phyloP scores from a whole-genome alignment of 2,888 invertebrate genomes.

The Pardosa pseudoannulata region DNA sequence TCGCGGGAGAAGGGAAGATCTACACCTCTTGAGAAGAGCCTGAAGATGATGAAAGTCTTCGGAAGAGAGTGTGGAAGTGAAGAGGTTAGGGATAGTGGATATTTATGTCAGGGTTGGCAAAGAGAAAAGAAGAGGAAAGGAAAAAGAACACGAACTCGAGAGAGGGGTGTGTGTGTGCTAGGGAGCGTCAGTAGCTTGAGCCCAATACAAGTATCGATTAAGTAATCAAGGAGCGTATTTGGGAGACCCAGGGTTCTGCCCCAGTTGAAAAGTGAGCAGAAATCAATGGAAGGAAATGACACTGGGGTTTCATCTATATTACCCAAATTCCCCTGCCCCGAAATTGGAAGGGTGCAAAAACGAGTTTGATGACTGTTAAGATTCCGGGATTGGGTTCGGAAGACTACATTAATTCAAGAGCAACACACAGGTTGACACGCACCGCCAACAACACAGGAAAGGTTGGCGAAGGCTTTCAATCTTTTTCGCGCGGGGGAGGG shows the following conservation, averaged over 20 bases:
- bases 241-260: slow-evolving; percentile 57
- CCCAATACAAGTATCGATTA: slow-evolving; percentile 70
- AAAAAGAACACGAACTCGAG: slow-evolving; percentile 62
- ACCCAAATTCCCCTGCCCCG: slow-evolving; percentile 65
- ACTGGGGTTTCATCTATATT: slow-evolving; percentile 73
- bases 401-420: slow-evolving; percentile 71
- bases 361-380: slow-evolving; percentile 70
- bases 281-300: slow-evolving; percentile 73
- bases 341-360: slow-evolving; percentile 70
- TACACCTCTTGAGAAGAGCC: neutral
- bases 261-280: slow-evolving; percentile 73
- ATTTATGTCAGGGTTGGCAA: slow-evolving; percentile 55
- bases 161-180: neutral
- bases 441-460: slow-evolving; percentile 34
- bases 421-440: slow-evolving; percentile 63
- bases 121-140: slow-evolving; percentile 34
- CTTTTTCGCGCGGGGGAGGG: slow-evolving; percentile 19
- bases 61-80: slow-evolving; percentile 32
- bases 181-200: neutral
- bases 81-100: slow-evolving; percentile 57
- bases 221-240: slow-evolving; percentile 72
- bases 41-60: slow-evolving; percentile 43
- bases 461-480: slow-evolving; percentile 40
- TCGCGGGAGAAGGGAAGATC: too few relatives aligned
- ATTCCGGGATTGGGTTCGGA: slow-evolving; percentile 63